Evolutionary conservation across 2,113 vertebrate species (phyloP), one percentile per base, ranked within the genome.

Genomic region (Chelonoidis abingdonii): DNA sequence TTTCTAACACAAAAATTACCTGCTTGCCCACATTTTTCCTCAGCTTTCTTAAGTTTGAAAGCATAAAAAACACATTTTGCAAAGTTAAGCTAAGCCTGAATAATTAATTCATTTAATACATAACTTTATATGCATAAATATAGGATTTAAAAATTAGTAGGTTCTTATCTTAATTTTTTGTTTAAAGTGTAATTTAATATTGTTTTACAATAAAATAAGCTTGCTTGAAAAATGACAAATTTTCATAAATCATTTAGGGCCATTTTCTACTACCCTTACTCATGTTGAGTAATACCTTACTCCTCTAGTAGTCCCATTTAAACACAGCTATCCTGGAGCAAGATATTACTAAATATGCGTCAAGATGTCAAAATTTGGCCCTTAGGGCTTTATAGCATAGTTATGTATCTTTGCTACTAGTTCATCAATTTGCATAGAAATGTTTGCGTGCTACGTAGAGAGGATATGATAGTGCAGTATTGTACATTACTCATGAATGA

Each of bases 91-190:
- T 89, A 31, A 57, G 81, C 84, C 84, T 75, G 83, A 96, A 89
- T 91, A 93, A 97, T 31, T 24, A 96, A 56, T 65, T 84, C 83
- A 84, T 92, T 87, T 88, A 41, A 47, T 52, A 85, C 0, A 13
- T 65, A 59, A 95, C 84, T 86, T 91, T 89, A 95, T 3, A 56
- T 31, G 44, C 89, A 96, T 86, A 87, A 94, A 94, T 29, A 93
- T 83, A 93, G 69, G 91, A 0, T 52, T 11, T 35, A 88, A 84
- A 47, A 44, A 47, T 87, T 87, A 87, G 91, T 56, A 69, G 31
- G 35, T 92, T 54, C 90, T 88, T 41, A 5, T 54, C 35, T 50
- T 17, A 81, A 8, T 83, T 84, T 81, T 35, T 82, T 90, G 78
- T 76, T 76, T 41, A 44, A 44, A 27, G 24, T 44, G 38, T 25